Conservation (phyloP, 2,113 vertebrate genomes). For the Illadopsis cleaveri region DNA sequence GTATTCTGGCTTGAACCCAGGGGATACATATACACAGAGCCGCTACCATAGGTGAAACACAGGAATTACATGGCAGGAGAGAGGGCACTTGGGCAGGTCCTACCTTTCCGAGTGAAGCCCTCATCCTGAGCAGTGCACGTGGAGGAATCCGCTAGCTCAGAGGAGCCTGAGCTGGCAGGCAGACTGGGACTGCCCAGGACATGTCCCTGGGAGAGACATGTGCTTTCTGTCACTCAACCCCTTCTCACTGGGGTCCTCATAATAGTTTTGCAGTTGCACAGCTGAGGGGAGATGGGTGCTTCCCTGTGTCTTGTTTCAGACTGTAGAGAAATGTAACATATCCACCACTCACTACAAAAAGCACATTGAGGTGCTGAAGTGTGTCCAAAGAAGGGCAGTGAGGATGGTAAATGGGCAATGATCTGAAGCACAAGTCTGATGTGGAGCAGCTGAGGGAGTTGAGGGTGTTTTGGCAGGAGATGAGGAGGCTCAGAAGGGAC, state of each 20-base stretch:
- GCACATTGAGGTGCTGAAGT: not conserved
- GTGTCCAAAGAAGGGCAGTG: not conserved
- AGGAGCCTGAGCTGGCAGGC: not conserved
- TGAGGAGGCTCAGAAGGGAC: not conserved
- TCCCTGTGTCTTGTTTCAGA: not conserved
- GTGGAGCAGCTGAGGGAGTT: not conserved
- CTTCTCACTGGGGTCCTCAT: not conserved
- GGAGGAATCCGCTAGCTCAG: not conserved
- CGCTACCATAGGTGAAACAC: not conserved
- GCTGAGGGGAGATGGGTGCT: not conserved
- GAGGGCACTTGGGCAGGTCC: not conserved
- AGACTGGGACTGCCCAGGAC: not conserved
- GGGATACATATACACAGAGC: not conserved
- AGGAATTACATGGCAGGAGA: not conserved
- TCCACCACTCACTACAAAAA: not conserved
- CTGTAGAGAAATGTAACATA: not conserved
- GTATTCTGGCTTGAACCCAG: not conserved
- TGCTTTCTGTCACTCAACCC: not conserved
- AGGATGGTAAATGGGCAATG: not conserved
- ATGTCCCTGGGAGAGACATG: not conserved
- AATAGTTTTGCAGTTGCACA: not conserved
- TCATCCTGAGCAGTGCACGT: accelerated
- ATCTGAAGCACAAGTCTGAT: not conserved
- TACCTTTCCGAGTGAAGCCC: accelerated
- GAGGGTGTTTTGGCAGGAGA: not conserved